Conservation (phyloP, 2,797 vertebrate genomes). For the Austrolebias charrua region DNA sequence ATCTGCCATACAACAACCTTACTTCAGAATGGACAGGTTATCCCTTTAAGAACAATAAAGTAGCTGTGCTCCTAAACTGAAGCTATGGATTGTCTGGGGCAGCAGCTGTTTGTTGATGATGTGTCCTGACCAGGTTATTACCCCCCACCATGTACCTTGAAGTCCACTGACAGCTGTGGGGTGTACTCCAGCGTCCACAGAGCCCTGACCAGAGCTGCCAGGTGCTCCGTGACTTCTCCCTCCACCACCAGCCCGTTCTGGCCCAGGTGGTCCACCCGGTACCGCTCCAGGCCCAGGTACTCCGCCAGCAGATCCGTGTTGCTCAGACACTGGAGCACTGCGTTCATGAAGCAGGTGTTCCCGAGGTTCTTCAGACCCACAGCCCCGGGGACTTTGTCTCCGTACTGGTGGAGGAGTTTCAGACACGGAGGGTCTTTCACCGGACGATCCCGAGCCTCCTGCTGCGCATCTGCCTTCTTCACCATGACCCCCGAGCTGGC, state of each 20-base stretch:
- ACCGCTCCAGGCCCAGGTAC: constrained; percentile 85
- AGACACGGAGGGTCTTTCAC: constrained; percentile 56
- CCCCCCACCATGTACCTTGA: constrained; percentile 83
- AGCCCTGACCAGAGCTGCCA: constrained; percentile 88
- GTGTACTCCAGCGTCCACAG: constrained; percentile 95
- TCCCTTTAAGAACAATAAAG: no score
- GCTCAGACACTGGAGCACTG: constrained; percentile 94
- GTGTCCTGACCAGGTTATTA: no score
- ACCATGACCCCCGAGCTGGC: constrained; percentile 53
- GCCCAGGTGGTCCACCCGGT: constrained; percentile 72
- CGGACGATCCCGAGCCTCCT: constrained; percentile 36
- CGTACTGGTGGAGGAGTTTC: constrained; percentile 69
- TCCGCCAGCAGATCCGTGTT: constrained; percentile 94
- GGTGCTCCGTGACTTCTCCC: constrained; percentile 88
- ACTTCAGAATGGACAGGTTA: no score
- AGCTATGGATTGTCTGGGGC: no score
- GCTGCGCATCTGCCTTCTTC: constrained; percentile 59
- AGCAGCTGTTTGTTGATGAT: no score
- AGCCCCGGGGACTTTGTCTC: constrained; percentile 83
- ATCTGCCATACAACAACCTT: no score
- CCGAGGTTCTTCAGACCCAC: constrained; percentile 94
- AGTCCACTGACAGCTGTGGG: constrained; percentile 91
- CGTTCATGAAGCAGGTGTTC: constrained; percentile 98
- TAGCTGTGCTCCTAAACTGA: no score
- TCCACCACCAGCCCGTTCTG: constrained; percentile 40